Evolutionary conservation across 2,888 invertebrate species (phyloP), one percentile per base, ranked within the genome.

Genomic region (Nasonia oneida): DNA sequence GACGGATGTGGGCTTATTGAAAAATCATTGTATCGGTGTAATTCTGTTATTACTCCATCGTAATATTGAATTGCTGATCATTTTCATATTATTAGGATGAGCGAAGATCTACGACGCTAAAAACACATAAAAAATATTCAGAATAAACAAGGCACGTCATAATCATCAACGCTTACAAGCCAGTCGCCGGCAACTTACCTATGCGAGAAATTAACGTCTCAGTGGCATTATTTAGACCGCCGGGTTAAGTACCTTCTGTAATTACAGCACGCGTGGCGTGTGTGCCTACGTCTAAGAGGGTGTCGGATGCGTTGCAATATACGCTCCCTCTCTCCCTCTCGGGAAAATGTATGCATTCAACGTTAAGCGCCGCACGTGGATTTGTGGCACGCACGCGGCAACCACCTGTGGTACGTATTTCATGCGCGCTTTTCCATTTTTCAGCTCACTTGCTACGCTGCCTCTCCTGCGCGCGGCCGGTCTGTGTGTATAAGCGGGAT

Each of bases 401-500:
- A 86, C 86, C 86, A 86, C 86, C 83, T 86, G 86, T 86, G 23
- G 83, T 83, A 39, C 71, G 47, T 82, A 78, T 83, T 75, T 86
- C 76, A 71, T 64, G 57, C 47, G 23, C 18, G 71, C 61, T 57
- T 71, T 77, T 70, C 71, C n/a, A 47, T 74, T 78, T 78, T 64
- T 76, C 61, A 81, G 37, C 23, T 77, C 76, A n/a, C 18, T 39
- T 15, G 47, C 42, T 15, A n/a, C 57, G 4, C 57, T 8, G n/a
- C n/a, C 6, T 6, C 57, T 15, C 15, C 57, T 57, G 23, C 23
- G n/a, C n/a, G 57, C 6, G 5, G 12, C n/a, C n/a, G 15, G 53
- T 50, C 53, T 18, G 53, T 61, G n/a, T 61, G 6, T 8, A 57
- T 37, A 39, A 71, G 71, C 67, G n/a, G 29, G 37, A 70, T 37